phyloP scores from a whole-genome alignment of 2,797 vertebrate genomes.

The Enteromius afrohamiltoni region DNA sequence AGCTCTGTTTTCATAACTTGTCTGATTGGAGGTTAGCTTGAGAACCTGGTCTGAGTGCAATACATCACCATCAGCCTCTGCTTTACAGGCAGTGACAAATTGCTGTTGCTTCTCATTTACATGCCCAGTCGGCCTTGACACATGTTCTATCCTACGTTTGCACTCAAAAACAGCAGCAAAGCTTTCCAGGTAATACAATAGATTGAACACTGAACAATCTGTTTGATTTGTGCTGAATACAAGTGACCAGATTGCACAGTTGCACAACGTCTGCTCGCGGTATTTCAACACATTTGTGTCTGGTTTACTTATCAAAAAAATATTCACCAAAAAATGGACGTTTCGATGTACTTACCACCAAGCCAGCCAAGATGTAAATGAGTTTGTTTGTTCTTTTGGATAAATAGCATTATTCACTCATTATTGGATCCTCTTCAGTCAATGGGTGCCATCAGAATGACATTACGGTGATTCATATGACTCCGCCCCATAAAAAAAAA shows the following conservation, averaged over 20 bases:
- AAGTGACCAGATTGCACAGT: background rate
- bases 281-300: background rate
- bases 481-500: background rate
- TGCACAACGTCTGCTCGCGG: background rate
- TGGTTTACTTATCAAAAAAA: background rate
- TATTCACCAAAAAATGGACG: background rate
- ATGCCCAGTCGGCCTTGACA: conserved; percentile 68
- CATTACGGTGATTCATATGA: background rate
- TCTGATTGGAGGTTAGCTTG: conserved; percentile 35
- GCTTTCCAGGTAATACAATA: conserved; percentile 19
- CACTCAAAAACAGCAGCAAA: background rate
- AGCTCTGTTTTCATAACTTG: conserved; percentile 44
- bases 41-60: conserved; percentile 42
- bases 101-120: conserved; percentile 76
- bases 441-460: background rate
- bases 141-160: conserved; percentile 26
- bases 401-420: background rate
- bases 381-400: background rate
- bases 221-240: conserved; percentile 29
- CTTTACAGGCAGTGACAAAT: conserved; percentile 74
- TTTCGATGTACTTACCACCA: background rate
- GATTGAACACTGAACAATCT: conserved; percentile 36
- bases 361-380: background rate
- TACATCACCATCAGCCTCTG: conserved; percentile 59
- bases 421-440: background rate